Evolutionary conservation across 2,888 invertebrate genomes (phyloP).

Genomic region (Nysson spinosus): DNA sequence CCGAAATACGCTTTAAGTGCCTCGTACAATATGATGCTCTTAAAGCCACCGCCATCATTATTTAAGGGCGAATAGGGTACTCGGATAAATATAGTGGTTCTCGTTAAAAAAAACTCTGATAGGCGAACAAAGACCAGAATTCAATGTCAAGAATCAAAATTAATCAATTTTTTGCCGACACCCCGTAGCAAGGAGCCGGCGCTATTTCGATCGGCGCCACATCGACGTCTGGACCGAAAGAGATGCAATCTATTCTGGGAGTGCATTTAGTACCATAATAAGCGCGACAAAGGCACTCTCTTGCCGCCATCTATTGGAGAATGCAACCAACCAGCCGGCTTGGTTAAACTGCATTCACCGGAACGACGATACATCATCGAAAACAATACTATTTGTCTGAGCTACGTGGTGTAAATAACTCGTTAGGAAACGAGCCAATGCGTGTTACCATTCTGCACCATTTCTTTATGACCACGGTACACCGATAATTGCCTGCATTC

Average conservation of each 20-base stretch:
- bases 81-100: too few relatives aligned
- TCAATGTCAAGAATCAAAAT: slow-evolving; percentile 56
- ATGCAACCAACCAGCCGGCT: slow-evolving; percentile 36
- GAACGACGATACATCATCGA: slow-evolving; percentile 12
- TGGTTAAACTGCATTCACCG: slow-evolving; percentile 32
- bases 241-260: slow-evolving; percentile 69
- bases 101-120: neutral
- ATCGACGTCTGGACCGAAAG: slow-evolving; percentile 66
- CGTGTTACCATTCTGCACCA: neutral
- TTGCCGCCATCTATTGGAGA: slow-evolving; percentile 62
- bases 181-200: slow-evolving; percentile 32
- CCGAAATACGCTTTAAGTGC: too few relatives aligned
- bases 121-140: slow-evolving; percentile 17
- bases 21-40: too few relatives aligned
- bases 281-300: slow-evolving; percentile 53
- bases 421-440: slow-evolving; percentile 26
- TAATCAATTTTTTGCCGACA: slow-evolving; percentile 40
- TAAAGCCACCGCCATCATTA: too few relatives aligned
- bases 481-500: slow-evolving; percentile 9
- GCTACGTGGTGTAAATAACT: slow-evolving; percentile 23
- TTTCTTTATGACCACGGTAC: slow-evolving; percentile 1
- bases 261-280: slow-evolving; percentile 62
- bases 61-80: too few relatives aligned
- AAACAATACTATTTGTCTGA: slow-evolving; percentile 31
- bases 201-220: slow-evolving; percentile 70